Evolutionary conservation across 1,140 invertebrate genomes (phyloP).

Genomic region (Euura saliciscinereae): DNA sequence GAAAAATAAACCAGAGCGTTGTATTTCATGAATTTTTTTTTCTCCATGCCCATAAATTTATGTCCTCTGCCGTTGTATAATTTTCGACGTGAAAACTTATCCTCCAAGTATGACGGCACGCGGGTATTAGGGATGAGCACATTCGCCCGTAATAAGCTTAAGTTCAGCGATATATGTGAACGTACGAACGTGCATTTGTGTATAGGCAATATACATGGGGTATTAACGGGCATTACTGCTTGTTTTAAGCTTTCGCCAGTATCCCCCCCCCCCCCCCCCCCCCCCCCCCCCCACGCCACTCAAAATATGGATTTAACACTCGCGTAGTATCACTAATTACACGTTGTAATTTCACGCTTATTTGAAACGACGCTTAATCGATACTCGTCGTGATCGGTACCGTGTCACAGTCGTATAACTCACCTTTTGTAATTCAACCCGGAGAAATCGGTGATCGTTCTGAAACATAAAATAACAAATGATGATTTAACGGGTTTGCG

Average conservation of each 20-base stretch:
- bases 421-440: conserved; percentile 35
- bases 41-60: no score
- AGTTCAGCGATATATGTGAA: no score
- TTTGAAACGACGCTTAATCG: neutral
- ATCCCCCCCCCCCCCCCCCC: neutral
- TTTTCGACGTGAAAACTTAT: no score
- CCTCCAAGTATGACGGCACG: no score
- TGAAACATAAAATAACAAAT: conserved; percentile 35
- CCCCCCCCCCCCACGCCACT: neutral
- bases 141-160: no score
- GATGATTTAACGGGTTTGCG: neutral
- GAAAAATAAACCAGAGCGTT: no score
- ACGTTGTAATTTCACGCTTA: neutral
- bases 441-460: conserved; percentile 41
- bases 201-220: neutral
- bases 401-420: conserved; percentile 20
- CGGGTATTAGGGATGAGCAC: no score
- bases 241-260: conserved; percentile 1
- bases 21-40: no score
- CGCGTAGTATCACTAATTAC: neutral
- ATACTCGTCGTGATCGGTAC: neutral
- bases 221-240: conserved; percentile 5
- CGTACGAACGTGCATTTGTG: no score
- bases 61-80: no score
- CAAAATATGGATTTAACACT: conserved; percentile 1